Percentiles rank a stretch among this genome's conserved stretches.
Conservation (phyloP, 92 coral and sea anemone genomes). For the Muricea muricata region DNA sequence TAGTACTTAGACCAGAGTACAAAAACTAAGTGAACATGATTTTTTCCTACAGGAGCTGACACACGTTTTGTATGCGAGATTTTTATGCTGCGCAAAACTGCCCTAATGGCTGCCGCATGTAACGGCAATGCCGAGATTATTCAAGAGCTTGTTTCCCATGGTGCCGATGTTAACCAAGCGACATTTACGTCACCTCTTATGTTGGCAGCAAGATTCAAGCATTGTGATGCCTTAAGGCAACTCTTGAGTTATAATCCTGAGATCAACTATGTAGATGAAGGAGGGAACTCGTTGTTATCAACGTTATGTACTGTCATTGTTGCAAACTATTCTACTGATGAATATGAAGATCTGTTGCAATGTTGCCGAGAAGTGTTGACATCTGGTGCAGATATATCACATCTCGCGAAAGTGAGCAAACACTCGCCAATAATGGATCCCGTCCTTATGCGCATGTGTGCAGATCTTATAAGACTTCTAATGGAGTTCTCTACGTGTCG, state of each 20-base stretch:
- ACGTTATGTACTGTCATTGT: not conserved
- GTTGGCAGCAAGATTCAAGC: not conserved
- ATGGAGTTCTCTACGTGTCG: constrained; percentile 1
- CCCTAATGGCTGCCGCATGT: constrained; percentile 14
- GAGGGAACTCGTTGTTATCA: not conserved
- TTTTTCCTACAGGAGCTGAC: constrained; percentile 28
- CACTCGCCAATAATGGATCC: not conserved
- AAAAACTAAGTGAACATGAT: too few species aligned
- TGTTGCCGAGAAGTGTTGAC: not conserved
- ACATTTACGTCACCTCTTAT: constrained; percentile 35
- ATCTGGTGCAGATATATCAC: constrained; percentile 12
- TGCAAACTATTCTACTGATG: not conserved
- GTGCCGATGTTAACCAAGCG: constrained; percentile 17
- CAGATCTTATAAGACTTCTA: not conserved
- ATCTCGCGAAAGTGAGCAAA: not conserved
- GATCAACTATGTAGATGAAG: constrained; percentile 9
- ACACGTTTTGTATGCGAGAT: not conserved
- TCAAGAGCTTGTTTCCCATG: constrained; percentile 4
- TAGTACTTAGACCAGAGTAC: too few species aligned
- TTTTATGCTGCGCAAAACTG: not conserved
- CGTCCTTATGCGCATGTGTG: not conserved
- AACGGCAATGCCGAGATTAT: not conserved
- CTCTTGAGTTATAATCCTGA: constrained; percentile 19
- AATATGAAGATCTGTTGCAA: not conserved
- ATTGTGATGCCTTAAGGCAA: not conserved